Evolutionary conservation across 2,888 invertebrate species (phyloP).

Genomic region (Stenchaetothrips biformis): DNA sequence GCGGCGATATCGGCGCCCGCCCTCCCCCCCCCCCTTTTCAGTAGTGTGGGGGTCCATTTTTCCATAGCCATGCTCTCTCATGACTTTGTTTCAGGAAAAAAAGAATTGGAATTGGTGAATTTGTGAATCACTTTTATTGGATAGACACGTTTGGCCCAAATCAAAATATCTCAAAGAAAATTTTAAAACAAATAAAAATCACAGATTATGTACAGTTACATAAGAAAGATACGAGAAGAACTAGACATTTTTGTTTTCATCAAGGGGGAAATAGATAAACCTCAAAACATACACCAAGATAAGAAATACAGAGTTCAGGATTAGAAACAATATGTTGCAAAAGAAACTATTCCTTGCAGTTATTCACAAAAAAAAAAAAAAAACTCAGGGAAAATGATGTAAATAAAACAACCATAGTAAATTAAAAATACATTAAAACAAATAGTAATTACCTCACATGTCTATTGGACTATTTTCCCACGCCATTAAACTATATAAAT

Average conservation of each 20-base stretch:
- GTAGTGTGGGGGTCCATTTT: too few species aligned
- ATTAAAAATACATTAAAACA: background rate
- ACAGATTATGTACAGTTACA: constrained; percentile 20
- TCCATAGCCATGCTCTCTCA: too few species aligned
- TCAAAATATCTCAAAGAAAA: constrained; percentile 8
- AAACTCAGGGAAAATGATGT: too few species aligned
- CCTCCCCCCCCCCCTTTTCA: background rate
- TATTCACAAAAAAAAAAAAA: background rate
- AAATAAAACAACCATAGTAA: too few species aligned
- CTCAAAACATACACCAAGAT: constrained; percentile 1
- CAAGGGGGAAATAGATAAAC: background rate
- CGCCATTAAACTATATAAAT: constrained; percentile 21
- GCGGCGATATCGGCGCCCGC: background rate
- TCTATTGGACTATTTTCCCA: constrained; percentile 21
- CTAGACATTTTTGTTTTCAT: too few species aligned
- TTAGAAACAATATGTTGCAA: background rate
- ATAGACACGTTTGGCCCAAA: constrained; percentile 7
- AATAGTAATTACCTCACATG: constrained; percentile 20
- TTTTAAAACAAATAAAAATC: background rate
- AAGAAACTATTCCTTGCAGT: background rate
- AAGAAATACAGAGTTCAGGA: background rate
- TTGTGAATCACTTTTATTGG: constrained; percentile 8
- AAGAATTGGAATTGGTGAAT: constrained; percentile 21
- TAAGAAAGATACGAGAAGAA: constrained; percentile 22
- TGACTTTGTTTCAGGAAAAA: too few species aligned